Conservation (phyloP, 2,888 invertebrate species). For the Macaria notata region DNA sequence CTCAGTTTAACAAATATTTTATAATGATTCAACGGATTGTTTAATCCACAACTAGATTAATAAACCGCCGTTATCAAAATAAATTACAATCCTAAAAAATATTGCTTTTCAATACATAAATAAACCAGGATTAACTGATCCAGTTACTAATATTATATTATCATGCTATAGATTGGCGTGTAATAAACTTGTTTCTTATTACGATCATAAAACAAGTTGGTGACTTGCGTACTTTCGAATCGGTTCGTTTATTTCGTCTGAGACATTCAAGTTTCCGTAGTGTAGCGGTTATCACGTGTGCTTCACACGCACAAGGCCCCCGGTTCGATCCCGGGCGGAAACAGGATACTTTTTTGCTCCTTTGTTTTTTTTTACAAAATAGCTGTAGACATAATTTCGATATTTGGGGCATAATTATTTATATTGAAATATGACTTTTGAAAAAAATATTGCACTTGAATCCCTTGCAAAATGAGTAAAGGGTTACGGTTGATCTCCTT, state of each 20-base stretch:
- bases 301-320: conserved; percentile 88
- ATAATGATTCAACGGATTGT: too few relatives aligned
- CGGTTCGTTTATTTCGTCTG: conserved; percentile 7
- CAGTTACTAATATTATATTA: background rate
- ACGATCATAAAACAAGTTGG: too few relatives aligned
- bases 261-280: conserved; percentile 80
- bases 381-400: too few relatives aligned
- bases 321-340: conserved; percentile 86
- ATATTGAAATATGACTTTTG: too few relatives aligned
- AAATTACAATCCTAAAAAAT: too few relatives aligned
- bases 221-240: background rate
- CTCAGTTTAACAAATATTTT: too few relatives aligned
- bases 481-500: conserved; percentile 23
- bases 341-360: conserved; percentile 47
- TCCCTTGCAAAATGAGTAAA: conserved; percentile 6
- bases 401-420: too few relatives aligned
- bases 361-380: background rate
- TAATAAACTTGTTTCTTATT: background rate
- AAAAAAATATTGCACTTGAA: background rate
- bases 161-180: background rate
- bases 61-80: background rate
- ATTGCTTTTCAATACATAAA: background rate
- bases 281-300: conserved; percentile 90
- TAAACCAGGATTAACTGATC: background rate
- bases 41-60: too few relatives aligned